A percentile compares a stretch with the other conserved stretches of the same genome.
Evolutionary conservation across 2,888 invertebrate species (phyloP).

Genomic region (Rhingia rostrata): DNA sequence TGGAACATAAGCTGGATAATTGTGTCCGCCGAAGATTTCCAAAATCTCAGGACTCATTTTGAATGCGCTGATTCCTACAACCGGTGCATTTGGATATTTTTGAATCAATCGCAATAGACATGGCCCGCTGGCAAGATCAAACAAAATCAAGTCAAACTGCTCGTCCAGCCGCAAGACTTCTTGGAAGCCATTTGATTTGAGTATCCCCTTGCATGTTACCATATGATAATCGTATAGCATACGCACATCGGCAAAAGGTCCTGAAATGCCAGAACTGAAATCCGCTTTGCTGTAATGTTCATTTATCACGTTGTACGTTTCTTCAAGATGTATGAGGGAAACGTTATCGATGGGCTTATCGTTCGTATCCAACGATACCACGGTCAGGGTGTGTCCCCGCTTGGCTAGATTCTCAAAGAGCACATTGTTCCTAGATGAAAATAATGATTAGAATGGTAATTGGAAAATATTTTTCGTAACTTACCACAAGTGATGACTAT

Average conservation of each 20-base stretch:
- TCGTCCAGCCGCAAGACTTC: constrained; percentile 76
- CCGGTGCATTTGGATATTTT: constrained; percentile 77
- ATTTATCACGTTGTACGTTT: constrained; percentile 46
- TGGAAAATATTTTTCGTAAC: not conserved
- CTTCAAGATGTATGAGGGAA: constrained; percentile 76
- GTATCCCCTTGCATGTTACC: constrained; percentile 55
- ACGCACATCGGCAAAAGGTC: constrained; percentile 26
- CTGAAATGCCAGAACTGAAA: not conserved
- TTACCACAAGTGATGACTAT: constrained; percentile 64
- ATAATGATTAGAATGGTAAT: not conserved
- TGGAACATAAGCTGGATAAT: constrained; percentile 75
- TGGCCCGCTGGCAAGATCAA: constrained; percentile 76
- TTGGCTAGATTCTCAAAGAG: constrained; percentile 39
- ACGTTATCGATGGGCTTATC: constrained; percentile 50
- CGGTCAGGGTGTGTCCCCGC: constrained; percentile 50
- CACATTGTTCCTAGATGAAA: constrained; percentile 48
- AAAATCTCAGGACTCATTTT: constrained; percentile 67
- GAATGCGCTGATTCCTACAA: constrained; percentile 76
- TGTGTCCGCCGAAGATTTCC: constrained; percentile 65
- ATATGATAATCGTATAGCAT: constrained; percentile 52
- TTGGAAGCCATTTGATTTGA: constrained; percentile 76
- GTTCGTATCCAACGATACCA: constrained; percentile 35
- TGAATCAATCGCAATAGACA: constrained; percentile 78
- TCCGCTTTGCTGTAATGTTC: constrained; percentile 31
- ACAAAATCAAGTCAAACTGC: constrained; percentile 78